phyloP scores from a whole-genome alignment of 2,797 vertebrate species.

The Lepus oiostolus region DNA sequence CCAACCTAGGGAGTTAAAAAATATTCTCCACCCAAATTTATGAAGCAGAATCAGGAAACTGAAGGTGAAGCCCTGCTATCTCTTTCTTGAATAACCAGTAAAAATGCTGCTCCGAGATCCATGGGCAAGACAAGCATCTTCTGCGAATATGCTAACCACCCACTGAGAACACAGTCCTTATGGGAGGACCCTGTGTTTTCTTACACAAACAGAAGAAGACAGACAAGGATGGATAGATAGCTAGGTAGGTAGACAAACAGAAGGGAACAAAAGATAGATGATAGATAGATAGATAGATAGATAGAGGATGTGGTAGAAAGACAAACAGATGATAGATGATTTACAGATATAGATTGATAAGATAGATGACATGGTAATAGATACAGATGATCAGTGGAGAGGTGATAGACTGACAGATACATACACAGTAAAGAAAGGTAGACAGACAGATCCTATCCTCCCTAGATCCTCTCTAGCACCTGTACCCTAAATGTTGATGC shows the following conservation, averaged over 20 bases:
- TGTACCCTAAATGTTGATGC: rapidly evolving
- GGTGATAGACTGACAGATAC: too few species aligned
- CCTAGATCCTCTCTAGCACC: background rate
- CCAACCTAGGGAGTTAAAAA: background rate
- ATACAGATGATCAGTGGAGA: too few species aligned
- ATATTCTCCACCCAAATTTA: background rate
- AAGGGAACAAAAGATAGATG: too few species aligned
- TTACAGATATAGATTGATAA: background rate
- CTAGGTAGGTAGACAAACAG: too few species aligned
- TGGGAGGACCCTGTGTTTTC: background rate
- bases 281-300: too few species aligned
- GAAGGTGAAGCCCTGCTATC: background rate
- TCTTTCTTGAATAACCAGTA: background rate
- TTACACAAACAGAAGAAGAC: too few species aligned
- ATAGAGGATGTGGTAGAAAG: too few species aligned
- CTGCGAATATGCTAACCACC: background rate
- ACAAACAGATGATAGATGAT: too few species aligned
- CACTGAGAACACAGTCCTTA: background rate
- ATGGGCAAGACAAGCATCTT: background rate
- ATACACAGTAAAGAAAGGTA: too few species aligned
- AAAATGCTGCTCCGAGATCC: background rate
- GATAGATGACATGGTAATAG: background rate
- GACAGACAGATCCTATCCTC: too few species aligned
- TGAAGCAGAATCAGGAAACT: background rate
- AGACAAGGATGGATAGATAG: too few species aligned